Base-by-base conservation (phyloP, 2,888 invertebrate genomes). In the Nomada goodeniana region DNA sequence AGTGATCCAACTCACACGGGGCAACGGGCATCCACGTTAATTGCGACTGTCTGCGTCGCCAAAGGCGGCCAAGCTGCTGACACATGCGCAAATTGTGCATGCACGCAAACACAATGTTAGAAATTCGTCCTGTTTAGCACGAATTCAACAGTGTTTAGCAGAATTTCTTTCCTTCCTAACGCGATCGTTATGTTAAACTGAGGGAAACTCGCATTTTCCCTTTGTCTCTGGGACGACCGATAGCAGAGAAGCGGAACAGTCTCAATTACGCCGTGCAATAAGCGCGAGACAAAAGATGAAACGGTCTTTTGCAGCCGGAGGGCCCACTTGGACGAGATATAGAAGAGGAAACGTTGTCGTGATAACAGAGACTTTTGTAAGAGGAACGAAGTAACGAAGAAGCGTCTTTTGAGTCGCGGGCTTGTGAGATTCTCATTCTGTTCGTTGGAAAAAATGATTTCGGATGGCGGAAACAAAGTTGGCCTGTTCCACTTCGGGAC, bases 181-280 rank as follows among this genome's bases (percentile, higher is more conserved):
- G 18, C 36, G 63, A 61, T 71, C 60, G 75, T 80, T 65, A 63
- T 52, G 23, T 15, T 44, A 69, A 67, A 60, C 36, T 53, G 60
- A 59, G 64, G 52, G 4, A 71, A 52, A 44, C 42, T 29, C 18
- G 44, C n/a, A 59, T n/a, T 11, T 20, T 9, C 2, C 36, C 65
- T 72, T 71, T 68, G 73, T 71, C 72, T 59, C 53, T 44, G 42
- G 20, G 13, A 23, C 57, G 20, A 0, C 26, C 42, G 67, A 82
- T 64, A 55, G n/a, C 29, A n/a, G 26, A 20, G 59, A 60, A 61
- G 13, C 61, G 26, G 71, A 61, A 53, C 20, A 26, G 68, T 57
- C 52, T 73, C 82, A 82, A 82, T 83, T 82, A 78, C 60, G 64
- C 47, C 29, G 50, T 52, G 75, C 70, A 82, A 83, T 82, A 78